Conservation (phyloP, 2,113 vertebrate genomes). For the Quiscalus mexicanus region DNA sequence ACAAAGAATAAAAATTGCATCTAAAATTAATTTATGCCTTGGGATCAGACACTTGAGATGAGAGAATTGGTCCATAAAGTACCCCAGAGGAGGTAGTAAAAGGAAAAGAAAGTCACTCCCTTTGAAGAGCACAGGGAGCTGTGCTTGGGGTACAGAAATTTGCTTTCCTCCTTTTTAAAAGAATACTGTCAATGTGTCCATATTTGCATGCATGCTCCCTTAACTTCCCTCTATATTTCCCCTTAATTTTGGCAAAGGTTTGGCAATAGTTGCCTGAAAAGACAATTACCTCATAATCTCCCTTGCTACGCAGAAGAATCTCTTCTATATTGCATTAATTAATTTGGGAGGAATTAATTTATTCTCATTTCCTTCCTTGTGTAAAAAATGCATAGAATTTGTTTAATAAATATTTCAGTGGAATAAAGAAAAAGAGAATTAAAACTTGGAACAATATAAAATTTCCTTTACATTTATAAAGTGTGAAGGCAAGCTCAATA, state of each 20-base stretch:
- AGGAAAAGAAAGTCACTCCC: slow-evolving; percentile 62
- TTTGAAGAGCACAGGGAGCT: slow-evolving; percentile 27
- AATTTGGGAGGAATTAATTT: slow-evolving; percentile 31
- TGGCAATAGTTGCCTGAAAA: slow-evolving; percentile 36
- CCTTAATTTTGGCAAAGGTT: slow-evolving; percentile 27
- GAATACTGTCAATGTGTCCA: background rate
- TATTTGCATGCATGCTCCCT: slow-evolving; percentile 48
- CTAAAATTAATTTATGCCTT: slow-evolving; percentile 79
- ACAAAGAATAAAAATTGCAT: slow-evolving; percentile 73
- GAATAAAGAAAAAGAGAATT: background rate
- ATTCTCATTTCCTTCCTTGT: background rate
- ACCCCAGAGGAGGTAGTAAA: slow-evolving; percentile 68
- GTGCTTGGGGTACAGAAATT: slow-evolving; percentile 40
- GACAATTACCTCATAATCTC: slow-evolving; percentile 13
- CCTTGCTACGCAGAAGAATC: background rate
- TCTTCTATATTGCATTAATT: slow-evolving; percentile 23
- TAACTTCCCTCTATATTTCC: background rate
- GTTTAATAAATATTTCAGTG: background rate
- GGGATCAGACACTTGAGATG: slow-evolving; percentile 72
- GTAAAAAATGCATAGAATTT: background rate
- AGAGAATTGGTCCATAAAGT: slow-evolving; percentile 73
- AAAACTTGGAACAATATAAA: background rate
- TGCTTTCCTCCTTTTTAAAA: slow-evolving; percentile 19
- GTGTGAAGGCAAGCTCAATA: slow-evolving; percentile 5
- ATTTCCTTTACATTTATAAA: slow-evolving; percentile 43